Evolutionary conservation across 2,113 vertebrate species (phyloP).

Genomic region (Danionella cerebrum): DNA sequence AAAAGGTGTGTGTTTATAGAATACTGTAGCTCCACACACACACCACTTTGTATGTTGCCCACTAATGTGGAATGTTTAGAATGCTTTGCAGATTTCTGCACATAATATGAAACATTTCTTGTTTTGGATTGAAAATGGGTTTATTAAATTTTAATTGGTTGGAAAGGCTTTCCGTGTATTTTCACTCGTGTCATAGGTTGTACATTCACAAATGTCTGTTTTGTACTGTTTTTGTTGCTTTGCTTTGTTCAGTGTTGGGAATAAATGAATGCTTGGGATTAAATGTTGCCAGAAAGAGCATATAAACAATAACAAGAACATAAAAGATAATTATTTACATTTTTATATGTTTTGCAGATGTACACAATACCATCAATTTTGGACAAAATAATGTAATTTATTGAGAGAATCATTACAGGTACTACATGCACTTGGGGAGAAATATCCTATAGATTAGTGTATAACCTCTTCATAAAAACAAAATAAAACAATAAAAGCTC

Average conservation of each 20-base stretch:
- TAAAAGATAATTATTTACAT: too few relatives aligned
- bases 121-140: background rate
- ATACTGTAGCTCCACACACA: background rate
- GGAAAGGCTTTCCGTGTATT: background rate
- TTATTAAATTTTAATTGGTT: background rate
- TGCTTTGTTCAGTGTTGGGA: background rate
- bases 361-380: too few relatives aligned
- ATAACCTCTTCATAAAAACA: too few relatives aligned
- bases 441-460: too few relatives aligned
- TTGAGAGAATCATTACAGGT: too few relatives aligned
- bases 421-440: too few relatives aligned
- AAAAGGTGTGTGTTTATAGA: background rate
- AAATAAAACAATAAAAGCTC: too few relatives aligned
- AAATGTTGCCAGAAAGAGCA: too few relatives aligned
- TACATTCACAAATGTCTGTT: background rate
- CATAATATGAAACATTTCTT: background rate
- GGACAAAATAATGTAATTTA: too few relatives aligned
- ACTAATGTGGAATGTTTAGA: background rate
- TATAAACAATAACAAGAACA: too few relatives aligned
- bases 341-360: too few relatives aligned
- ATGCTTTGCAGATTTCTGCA: background rate
- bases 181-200: background rate
- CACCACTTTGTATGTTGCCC: background rate
- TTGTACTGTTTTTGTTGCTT: background rate
- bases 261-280: too few relatives aligned